phyloP scores from a whole-genome alignment of 35 echinoderm and acorn worm genomes.

The Heliocidaris erythrogramma region DNA sequence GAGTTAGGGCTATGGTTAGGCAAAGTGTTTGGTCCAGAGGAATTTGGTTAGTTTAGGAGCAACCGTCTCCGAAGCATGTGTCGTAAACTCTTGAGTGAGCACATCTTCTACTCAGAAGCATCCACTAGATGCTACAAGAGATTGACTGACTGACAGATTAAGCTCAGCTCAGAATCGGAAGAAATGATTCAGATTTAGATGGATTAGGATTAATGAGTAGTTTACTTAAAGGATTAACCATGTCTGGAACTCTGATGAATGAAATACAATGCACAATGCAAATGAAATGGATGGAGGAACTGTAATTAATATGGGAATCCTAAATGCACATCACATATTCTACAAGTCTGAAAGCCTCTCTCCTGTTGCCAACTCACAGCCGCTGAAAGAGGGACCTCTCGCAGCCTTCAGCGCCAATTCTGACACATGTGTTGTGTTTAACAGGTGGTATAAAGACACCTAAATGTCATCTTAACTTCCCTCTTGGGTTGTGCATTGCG shows the following conservation, averaged over 20 bases:
- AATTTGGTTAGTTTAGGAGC: too few species aligned
- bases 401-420: background rate
- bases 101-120: background rate
- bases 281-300: background rate
- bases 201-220: constrained; percentile 12
- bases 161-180: background rate
- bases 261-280: background rate
- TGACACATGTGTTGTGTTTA: constrained; percentile 1
- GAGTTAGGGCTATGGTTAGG: too few species aligned
- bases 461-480: background rate
- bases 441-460: background rate
- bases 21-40: too few species aligned
- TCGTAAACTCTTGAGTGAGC: background rate
- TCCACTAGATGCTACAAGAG: background rate
- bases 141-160: background rate
- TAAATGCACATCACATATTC: background rate
- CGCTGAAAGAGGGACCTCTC: background rate
- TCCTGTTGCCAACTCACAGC: background rate
- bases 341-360: background rate
- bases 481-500: background rate
- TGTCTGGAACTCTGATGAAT: background rate
- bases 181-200: background rate
- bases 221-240: background rate
- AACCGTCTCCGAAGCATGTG: too few species aligned
- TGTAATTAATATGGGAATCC: background rate